Conservation (phyloP, 1,140 invertebrate genomes). For the Sinonovacula constricta region DNA sequence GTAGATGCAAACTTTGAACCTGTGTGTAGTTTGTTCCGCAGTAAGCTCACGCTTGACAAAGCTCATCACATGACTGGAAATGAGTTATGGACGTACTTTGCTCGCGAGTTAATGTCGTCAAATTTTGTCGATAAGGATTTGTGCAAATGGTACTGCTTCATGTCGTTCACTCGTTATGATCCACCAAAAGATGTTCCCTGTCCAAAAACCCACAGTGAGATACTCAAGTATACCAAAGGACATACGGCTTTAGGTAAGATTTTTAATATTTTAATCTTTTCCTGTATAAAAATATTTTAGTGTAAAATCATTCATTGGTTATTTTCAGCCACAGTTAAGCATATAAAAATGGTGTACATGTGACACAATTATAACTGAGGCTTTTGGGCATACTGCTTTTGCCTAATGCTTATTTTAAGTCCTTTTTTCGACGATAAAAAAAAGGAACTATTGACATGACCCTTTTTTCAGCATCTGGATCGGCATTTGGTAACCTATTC, state of each 20-base stretch:
- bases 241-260: conserved; percentile 93
- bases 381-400: too few relatives aligned
- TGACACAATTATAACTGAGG: too few relatives aligned
- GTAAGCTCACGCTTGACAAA: conserved; percentile 86
- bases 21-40: conserved; percentile 80
- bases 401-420: too few relatives aligned
- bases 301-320: too few relatives aligned
- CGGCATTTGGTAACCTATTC: too few relatives aligned
- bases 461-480: too few relatives aligned
- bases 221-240: conserved; percentile 85
- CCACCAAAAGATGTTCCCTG: conserved; percentile 79
- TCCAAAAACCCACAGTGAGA: conserved; percentile 85
- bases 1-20: conserved; percentile 81
- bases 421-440: too few relatives aligned
- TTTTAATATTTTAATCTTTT: too few relatives aligned
- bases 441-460: too few relatives aligned
- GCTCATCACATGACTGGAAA: conserved; percentile 87
- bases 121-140: conserved; percentile 81
- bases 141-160: conserved; percentile 92
- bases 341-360: too few relatives aligned
- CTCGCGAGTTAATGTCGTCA: conserved; percentile 86
- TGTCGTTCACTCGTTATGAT: conserved; percentile 90
- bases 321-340: too few relatives aligned
- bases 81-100: conserved; percentile 91
- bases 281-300: too few relatives aligned